Evolutionary conservation across 1,140 invertebrate genomes (phyloP).

Genomic region (Choristoneura fumiferana): DNA sequence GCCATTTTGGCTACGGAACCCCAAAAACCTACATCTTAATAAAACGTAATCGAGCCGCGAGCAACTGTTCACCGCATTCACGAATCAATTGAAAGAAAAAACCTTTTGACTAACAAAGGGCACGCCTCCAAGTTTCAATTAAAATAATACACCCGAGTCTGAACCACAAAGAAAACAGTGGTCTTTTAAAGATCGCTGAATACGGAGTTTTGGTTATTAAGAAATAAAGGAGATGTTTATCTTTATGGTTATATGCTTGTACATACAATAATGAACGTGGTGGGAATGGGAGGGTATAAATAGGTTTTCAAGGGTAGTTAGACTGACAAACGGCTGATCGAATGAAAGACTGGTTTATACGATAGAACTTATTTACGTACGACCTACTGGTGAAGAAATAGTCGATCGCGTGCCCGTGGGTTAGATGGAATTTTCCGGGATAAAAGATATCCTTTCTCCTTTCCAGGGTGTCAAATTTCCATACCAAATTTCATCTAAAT

Average conservation of each 20-base stretch:
- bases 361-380: too few species aligned
- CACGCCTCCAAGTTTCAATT: conserved; percentile 43
- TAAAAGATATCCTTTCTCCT: too few species aligned
- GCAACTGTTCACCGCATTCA: conserved; percentile 19
- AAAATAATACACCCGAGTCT: conserved; percentile 49
- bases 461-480: too few species aligned
- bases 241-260: conserved; percentile 5
- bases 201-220: conserved; percentile 31
- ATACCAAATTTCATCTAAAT: too few species aligned
- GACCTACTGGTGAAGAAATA: too few species aligned
- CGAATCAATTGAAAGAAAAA: conserved; percentile 17
- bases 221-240: conserved; percentile 29
- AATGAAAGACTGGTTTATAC: too few species aligned
- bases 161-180: conserved; percentile 42
- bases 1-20: conserved; percentile 1
- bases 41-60: conserved; percentile 38
- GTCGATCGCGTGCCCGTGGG: too few species aligned
- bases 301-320: too few species aligned
- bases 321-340: too few species aligned
- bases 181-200: conserved; percentile 49
- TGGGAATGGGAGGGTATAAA: too few species aligned
- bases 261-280: background rate
- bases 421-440: too few species aligned
- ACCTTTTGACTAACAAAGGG: conserved; percentile 34
- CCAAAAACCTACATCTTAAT: conserved; percentile 32